These are phyloP conservation scores for Enteromius thamalakanensis DNA, from an alignment of 2,797 vertebrate species.

Conservation along the genomic window DNA sequence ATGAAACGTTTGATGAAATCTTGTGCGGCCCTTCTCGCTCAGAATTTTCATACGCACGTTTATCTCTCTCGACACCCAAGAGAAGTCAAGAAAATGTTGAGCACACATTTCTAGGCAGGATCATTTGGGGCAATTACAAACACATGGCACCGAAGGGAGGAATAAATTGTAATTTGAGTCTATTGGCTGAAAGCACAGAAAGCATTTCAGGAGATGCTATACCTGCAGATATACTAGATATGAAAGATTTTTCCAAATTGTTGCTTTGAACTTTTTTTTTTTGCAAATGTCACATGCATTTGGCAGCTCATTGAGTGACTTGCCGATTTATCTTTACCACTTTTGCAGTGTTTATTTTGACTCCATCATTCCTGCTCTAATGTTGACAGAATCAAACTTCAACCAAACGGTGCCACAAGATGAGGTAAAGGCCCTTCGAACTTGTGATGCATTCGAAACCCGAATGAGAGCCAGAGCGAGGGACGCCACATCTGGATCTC, in stretches of 20 bases:
- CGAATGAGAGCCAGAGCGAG: slow-evolving; percentile 21
- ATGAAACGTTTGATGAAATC: slow-evolving; percentile 64
- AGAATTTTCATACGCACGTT: slow-evolving; percentile 55
- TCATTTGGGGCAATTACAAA: slow-evolving; percentile 62
- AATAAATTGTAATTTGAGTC: slow-evolving; percentile 45
- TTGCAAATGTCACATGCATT: slow-evolving; percentile 36
- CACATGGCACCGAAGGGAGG: slow-evolving; percentile 56
- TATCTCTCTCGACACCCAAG: slow-evolving; percentile 62
- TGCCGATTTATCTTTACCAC: slow-evolving; percentile 51
- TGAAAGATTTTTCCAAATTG: neutral
- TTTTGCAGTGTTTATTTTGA: slow-evolving; percentile 50
- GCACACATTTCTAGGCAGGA: slow-evolving; percentile 55
- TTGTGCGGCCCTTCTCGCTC: slow-evolving; percentile 49
- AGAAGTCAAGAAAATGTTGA: slow-evolving; percentile 62
- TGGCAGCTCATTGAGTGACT: slow-evolving; percentile 31
- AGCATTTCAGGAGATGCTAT: slow-evolving; percentile 17
- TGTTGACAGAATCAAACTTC: slow-evolving; percentile 47
- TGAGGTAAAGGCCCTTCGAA: slow-evolving; percentile 29
- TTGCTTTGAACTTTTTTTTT: slow-evolving; percentile 23
- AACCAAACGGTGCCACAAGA: slow-evolving; percentile 37
- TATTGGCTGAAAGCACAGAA: slow-evolving; percentile 22
- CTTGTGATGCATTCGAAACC: slow-evolving; percentile 19
- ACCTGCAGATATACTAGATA: slow-evolving; percentile 32
- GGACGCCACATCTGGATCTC: slow-evolving; percentile 63
- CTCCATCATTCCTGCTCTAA: slow-evolving; percentile 39